Evolutionary conservation across 2,113 vertebrate genomes (phyloP), one percentile per base, ranked within the genome.

Genomic region (Esox niger): DNA sequence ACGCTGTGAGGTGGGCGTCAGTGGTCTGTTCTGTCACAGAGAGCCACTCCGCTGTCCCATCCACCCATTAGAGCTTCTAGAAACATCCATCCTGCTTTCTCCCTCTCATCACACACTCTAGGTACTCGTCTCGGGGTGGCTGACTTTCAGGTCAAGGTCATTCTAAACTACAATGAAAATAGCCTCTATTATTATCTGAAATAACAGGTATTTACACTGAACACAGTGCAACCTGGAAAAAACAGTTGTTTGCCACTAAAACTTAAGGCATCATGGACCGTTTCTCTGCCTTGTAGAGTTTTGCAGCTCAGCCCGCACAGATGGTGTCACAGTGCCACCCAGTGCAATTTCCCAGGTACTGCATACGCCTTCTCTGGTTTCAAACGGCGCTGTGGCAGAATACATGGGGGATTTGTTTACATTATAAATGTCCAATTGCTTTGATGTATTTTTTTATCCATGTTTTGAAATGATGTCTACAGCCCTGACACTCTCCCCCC

Each of bases 321-420:
- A n/a, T 63, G 27, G 64, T 67, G 32, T 38, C 62, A 68, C 76
- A 78, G 68, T 59, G 79, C 62, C 81, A 54, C 63, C 76, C 79
- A 69, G 46, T 65, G 64, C 13, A 7, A 8, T 26, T 27, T 2
- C 21, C n/a, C 6, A n/a, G 47, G 17, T 21, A 52, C 4, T 52
- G 21, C n/a, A 21, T 13, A 49, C 6, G 47, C 47, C 15, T 52
- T 20, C 17, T 6, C 17, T 52, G n/a, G 47, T 21, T 17, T 52
- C 47, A 52, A n/a, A n/a, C n/a, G 21, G n/a, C 7, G 21, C 20
- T 52, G n/a, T 52, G 21, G 47, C n/a, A 21, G 17, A 52, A 52
- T n/a, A 52, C 47, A 52, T 49, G 47, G 17, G n/a, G n/a, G 7
- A 6, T 52, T 52, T 21, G 7, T 52, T 52, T 52, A 52, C 47